These are phyloP conservation scores for Rostratula benghalensis DNA, from an alignment of 2,113 vertebrate species.

Conservation along the genomic window DNA sequence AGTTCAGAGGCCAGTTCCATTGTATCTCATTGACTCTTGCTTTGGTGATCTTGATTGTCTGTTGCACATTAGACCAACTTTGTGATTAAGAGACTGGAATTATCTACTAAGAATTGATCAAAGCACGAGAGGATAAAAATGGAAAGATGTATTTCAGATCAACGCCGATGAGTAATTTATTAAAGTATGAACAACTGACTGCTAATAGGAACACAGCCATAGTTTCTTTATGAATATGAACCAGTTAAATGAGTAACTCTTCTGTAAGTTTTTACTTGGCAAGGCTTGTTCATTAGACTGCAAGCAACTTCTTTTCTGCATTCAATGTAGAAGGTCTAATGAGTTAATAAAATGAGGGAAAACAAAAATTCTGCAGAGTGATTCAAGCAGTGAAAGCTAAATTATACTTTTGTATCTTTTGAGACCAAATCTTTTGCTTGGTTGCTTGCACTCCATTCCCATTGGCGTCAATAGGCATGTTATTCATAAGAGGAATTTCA, in stretches of 20 bases:
- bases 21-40: neutral
- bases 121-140: slow-evolving; percentile 18
- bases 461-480: neutral
- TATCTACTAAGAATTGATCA: slow-evolving; percentile 2
- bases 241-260: slow-evolving; percentile 42
- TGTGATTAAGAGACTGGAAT: slow-evolving; percentile 4
- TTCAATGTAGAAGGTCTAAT: neutral
- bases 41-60: neutral
- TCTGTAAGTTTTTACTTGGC: slow-evolving; percentile 24
- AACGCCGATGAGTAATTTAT: slow-evolving; percentile 34
- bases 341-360: slow-evolving; percentile 5
- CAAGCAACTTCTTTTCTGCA: neutral
- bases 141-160: slow-evolving; percentile 30
- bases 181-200: slow-evolving; percentile 32
- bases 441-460: neutral
- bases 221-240: slow-evolving; percentile 25
- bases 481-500: neutral
- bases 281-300: slow-evolving; percentile 34
- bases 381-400: slow-evolving; percentile 27
- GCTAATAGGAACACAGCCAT: neutral
- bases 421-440: neutral
- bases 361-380: neutral
- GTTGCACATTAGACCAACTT: neutral
- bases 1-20: neutral
- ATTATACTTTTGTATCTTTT: slow-evolving; percentile 8